A percentile compares a stretch with the other conserved stretches of the same genome.
phyloP scores from a whole-genome alignment of 2,888 invertebrate genomes.

The Hirudinaria manillensis region DNA sequence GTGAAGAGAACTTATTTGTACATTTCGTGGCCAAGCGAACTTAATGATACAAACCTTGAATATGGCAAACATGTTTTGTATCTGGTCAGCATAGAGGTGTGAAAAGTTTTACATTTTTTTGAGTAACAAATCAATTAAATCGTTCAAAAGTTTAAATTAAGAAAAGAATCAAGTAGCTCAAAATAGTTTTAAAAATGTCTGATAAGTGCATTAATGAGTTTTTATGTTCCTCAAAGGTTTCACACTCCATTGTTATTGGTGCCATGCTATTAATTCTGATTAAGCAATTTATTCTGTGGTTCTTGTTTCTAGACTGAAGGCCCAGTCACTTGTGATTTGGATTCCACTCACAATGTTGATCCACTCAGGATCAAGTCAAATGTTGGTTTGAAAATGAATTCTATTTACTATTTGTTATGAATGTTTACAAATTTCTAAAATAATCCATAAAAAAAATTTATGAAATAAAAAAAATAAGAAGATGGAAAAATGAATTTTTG shows the following conservation, averaged over 20 bases:
- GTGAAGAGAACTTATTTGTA: background rate
- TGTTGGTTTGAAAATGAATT: too few relatives aligned
- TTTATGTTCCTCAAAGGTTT: background rate
- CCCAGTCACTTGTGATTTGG: background rate
- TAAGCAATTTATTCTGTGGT: too few relatives aligned
- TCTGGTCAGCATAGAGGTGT: slow-evolving; percentile 17
- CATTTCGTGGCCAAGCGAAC: slow-evolving; percentile 16
- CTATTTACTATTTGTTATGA: too few relatives aligned
- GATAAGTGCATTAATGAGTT: background rate
- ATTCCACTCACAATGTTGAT: background rate
- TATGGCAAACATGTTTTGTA: slow-evolving; percentile 23
- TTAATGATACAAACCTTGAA: background rate
- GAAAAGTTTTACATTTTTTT: too few relatives aligned
- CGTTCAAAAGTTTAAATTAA: too few relatives aligned
- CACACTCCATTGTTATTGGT: background rate
- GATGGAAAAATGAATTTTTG: too few relatives aligned
- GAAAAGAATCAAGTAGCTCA: too few relatives aligned
- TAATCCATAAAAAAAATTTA: too few relatives aligned
- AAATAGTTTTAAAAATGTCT: too few relatives aligned
- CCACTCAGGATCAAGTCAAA: background rate
- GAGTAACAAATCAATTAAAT: too few relatives aligned
- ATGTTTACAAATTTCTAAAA: too few relatives aligned
- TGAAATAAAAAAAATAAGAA: too few relatives aligned
- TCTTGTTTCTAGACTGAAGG: slow-evolving; percentile 8
- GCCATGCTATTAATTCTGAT: background rate